Conservation (phyloP, 2,113 vertebrate species). For the Odontesthes bonariensis region DNA sequence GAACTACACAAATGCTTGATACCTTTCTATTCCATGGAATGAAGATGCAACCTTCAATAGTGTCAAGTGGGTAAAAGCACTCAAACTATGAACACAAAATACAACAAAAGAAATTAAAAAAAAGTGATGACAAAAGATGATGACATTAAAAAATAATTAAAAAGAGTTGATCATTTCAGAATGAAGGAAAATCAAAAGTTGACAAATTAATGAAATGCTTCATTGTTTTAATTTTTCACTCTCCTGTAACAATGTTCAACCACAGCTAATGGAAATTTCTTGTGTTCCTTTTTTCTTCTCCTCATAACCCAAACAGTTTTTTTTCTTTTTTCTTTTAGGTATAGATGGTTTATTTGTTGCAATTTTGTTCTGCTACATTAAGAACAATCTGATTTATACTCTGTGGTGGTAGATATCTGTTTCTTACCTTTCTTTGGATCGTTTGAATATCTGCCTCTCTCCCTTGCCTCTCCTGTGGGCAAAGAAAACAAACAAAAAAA, state of each 20-base stretch:
- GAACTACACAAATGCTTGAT: conserved; percentile 71
- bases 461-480: conserved; percentile 75
- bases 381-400: not conserved
- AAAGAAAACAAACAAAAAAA: conserved; percentile 13
- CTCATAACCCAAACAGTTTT: no score
- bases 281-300: no score
- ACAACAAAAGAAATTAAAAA: conserved; percentile 66
- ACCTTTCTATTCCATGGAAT: conserved; percentile 99
- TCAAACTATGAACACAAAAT: conserved; percentile 93
- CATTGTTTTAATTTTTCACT: not conserved
- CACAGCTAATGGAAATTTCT: no score
- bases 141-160: conserved; percentile 31
- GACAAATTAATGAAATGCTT: conserved; percentile 22
- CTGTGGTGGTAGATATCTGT: not conserved
- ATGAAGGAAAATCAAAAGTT: conserved; percentile 30
- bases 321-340: no score
- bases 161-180: conserved; percentile 7
- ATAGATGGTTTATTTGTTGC: no score
- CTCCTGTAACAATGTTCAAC: no score
- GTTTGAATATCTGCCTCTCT: conserved; percentile 77
- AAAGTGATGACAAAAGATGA: no score
- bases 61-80: conserved; percentile 93
- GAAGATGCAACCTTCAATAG: conserved; percentile 97
- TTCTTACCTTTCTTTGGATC: conserved; percentile 82
- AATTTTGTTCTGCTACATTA: not conserved